Percentiles rank a stretch among this genome's conserved stretches.
phyloP scores from a whole-genome alignment of 2,888 invertebrate genomes.

The Cylindroiulus punctatus region DNA sequence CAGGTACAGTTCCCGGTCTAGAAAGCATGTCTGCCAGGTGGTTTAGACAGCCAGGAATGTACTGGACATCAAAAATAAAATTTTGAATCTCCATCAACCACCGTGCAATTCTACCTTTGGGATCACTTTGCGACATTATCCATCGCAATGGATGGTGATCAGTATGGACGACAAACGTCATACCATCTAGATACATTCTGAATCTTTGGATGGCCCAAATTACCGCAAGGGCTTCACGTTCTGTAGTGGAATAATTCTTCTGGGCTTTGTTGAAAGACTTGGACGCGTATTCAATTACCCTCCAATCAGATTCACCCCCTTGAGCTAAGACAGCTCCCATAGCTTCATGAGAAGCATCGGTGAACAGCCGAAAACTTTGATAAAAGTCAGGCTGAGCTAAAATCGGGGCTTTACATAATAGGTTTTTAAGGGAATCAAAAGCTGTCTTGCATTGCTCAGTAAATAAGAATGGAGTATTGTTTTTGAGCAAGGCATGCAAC shows the following conservation, averaged over 20 bases:
- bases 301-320: not conserved
- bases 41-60: not conserved
- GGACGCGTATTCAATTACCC: not conserved
- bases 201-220: not conserved
- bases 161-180: not conserved
- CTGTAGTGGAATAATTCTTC: not conserved
- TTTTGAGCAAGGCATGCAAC: too few species aligned
- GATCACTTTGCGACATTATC: not conserved
- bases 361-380: too few species aligned
- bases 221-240: not conserved
- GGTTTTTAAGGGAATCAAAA: too few species aligned
- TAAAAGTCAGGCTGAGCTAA: too few species aligned
- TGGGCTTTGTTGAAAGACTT: not conserved
- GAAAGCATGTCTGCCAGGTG: not conserved
- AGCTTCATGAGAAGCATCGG: too few species aligned
- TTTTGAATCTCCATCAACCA: not conserved
- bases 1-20: not conserved
- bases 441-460: too few species aligned
- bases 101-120: not conserved
- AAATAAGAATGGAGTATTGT: too few species aligned
- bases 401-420: too few species aligned
- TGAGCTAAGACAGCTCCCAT: not conserved
- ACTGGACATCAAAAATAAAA: not conserved
- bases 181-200: not conserved
- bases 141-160: not conserved